phyloP scores from a whole-genome alignment of 2,888 invertebrate species.

The Apodemia mormo region DNA sequence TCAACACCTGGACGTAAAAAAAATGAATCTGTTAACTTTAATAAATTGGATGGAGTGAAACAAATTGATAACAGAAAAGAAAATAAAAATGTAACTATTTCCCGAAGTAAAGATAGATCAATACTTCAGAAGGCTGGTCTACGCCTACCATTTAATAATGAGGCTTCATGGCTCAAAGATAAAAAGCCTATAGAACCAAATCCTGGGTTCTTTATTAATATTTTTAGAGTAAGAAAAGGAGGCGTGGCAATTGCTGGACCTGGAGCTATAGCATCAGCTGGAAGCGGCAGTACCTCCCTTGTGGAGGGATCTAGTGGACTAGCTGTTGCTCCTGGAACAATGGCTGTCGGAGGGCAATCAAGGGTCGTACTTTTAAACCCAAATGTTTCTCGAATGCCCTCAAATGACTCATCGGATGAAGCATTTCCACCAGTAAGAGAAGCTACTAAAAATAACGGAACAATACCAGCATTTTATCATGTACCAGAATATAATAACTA shows the following conservation, averaged over 20 bases:
- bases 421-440: constrained; percentile 72
- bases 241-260: constrained; percentile 92
- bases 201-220: constrained; percentile 86
- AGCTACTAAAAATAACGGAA: constrained; percentile 20
- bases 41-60: background rate
- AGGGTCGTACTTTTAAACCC: constrained; percentile 84
- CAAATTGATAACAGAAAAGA: background rate
- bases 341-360: constrained; percentile 89
- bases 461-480: too few species aligned
- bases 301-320: constrained; percentile 88
- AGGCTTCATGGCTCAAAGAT: constrained; percentile 55
- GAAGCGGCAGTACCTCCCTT: constrained; percentile 89
- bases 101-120: background rate
- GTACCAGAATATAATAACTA: too few species aligned
- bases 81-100: background rate
- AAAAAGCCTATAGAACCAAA: constrained; percentile 66
- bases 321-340: constrained; percentile 87
- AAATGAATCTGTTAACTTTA: background rate
- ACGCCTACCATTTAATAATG: constrained; percentile 50
- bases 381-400: constrained; percentile 66
- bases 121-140: constrained; percentile 38
- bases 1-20: constrained; percentile 47
- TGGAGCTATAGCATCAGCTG: constrained; percentile 90
- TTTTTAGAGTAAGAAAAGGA: constrained; percentile 86
- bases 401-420: constrained; percentile 43